A percentile compares a stretch with the other conserved stretches of the same genome.
phyloP scores from a whole-genome alignment of 92 coral and sea anemone genomes.

The Muricea muricata region DNA sequence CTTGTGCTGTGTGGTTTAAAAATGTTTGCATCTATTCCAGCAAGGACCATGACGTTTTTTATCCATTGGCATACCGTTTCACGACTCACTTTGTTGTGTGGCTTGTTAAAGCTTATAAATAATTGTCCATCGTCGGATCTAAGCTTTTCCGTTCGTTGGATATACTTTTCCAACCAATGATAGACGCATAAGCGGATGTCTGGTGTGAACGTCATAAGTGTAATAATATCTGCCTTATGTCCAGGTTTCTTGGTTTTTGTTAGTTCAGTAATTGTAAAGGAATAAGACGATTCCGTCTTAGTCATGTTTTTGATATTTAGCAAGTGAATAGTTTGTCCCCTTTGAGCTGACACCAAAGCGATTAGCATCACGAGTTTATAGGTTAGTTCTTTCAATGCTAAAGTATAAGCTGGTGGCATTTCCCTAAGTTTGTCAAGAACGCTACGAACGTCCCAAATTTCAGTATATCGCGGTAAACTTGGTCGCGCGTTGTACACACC shows the following conservation, averaged over 20 bases:
- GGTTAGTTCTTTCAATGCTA: conserved; percentile 5
- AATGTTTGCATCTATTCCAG: not conserved
- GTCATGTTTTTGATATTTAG: no score
- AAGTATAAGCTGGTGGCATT: conserved; percentile 4
- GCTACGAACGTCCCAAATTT: conserved; percentile 24
- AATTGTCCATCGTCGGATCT: no score
- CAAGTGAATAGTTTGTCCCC: no score
- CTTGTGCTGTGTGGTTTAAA: no score
- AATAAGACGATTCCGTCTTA: no score
- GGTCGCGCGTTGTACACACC: conserved; percentile 25
- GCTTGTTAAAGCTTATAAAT: no score
- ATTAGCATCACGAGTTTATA: not conserved
- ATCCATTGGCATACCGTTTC: not conserved
- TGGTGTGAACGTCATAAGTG: not conserved
- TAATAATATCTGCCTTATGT: not conserved
- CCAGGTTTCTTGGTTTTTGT: no score
- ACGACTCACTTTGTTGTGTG: no score
- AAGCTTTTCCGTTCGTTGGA: not conserved
- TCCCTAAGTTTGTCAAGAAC: conserved; percentile 8
- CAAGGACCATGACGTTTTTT: not conserved
- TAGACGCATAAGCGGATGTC: not conserved
- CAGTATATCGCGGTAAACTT: conserved; percentile 7
- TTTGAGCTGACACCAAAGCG: no score
- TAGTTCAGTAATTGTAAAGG: no score
- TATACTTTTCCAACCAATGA: not conserved